These are phyloP conservation scores for Sebastes wilsoni DNA, from an alignment of 2,797 vertebrate species.

Conservation along the genomic window DNA sequence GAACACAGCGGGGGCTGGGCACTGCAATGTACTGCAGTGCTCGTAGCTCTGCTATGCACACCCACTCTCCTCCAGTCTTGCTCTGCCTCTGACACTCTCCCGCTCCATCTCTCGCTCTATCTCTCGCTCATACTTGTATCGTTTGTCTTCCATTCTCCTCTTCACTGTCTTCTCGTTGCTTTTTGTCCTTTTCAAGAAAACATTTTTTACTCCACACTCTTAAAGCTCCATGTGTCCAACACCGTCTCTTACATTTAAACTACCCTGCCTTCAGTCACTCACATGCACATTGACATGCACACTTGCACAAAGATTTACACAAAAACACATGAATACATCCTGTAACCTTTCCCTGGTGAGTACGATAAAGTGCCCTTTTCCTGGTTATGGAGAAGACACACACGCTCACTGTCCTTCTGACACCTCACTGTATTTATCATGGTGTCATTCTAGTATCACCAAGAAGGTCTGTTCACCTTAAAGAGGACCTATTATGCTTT, in stretches of 20 bases:
- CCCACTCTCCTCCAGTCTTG: slow-evolving; percentile 72
- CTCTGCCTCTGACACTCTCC: slow-evolving; percentile 66
- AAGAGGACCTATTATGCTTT: background rate
- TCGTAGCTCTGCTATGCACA: slow-evolving; percentile 76
- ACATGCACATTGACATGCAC: background rate
- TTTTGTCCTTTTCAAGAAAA: slow-evolving; percentile 19
- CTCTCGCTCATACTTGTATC: slow-evolving; percentile 37
- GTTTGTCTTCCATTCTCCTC: slow-evolving; percentile 38
- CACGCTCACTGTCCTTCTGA: background rate
- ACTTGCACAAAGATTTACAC: slow-evolving; percentile 11
- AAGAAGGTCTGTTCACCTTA: slow-evolving; percentile 23
- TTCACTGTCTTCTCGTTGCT: slow-evolving; percentile 21
- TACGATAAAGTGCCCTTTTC: slow-evolving; percentile 25
- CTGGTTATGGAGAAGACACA: background rate
- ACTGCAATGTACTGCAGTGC: slow-evolving; percentile 85
- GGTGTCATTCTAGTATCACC: slow-evolving; percentile 13
- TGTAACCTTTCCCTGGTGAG: slow-evolving; percentile 20
- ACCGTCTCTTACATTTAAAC: slow-evolving; percentile 1
- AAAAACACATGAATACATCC: slow-evolving; percentile 18
- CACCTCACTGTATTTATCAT: slow-evolving; percentile 40
- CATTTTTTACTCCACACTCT: slow-evolving; percentile 1
- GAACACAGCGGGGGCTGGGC: slow-evolving; percentile 81
- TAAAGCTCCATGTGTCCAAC: slow-evolving; percentile 5
- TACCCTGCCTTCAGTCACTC: slow-evolving; percentile 1
- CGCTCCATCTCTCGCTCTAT: slow-evolving; percentile 51